Base-by-base conservation (phyloP, 2,797 vertebrate species). In the Morelia viridis region DNA sequence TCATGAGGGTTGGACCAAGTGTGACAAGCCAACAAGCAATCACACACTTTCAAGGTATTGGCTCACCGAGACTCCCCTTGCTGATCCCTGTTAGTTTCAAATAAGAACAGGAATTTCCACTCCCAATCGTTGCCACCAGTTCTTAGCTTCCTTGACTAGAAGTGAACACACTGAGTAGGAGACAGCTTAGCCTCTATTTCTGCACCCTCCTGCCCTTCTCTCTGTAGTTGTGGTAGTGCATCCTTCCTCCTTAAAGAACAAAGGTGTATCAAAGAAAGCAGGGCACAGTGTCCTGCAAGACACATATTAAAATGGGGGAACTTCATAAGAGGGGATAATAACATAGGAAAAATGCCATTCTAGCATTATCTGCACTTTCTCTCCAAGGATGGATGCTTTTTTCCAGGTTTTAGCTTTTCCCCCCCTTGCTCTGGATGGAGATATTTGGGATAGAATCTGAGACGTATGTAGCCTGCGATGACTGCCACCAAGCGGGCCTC, bases 371-470 rank as follows among this genome's bases (percentile, higher is more conserved):
- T 76, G 31, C 17, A 4, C 19, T 80, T 46, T 80, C 35, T 80
- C 35, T 24, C 35, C 41, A 46, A 22, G 71, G 19, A 80, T 80
- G 71, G 10, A 24, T 9, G 1, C 3, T 24, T 80, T 80, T 60
- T 80, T 22, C 46, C 17, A 11, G 35, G 8, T 10, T 46, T 80
- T 80, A 46, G 50, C 22, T 4, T 0, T 0, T 0, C 1, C 2
- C 35, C 5, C 9, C 19, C 19, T 24, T 41, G 71, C 35, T 80
- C 46, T 24, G 19, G 9, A 11, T 46, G 71, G 10, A 46, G 46
- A 24, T 80, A 80, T 46, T 46, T 80, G 50, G 50, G 22, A 56
- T 15, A 85, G 1, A 56, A 28, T 50, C 28, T 88, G 62, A 88
- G 26, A 53, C 11, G 5, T 53, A 26, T 31, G 12, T 35, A 12